Conservation (phyloP, 1,140 invertebrate genomes). For the Drosophila dunni region DNA sequence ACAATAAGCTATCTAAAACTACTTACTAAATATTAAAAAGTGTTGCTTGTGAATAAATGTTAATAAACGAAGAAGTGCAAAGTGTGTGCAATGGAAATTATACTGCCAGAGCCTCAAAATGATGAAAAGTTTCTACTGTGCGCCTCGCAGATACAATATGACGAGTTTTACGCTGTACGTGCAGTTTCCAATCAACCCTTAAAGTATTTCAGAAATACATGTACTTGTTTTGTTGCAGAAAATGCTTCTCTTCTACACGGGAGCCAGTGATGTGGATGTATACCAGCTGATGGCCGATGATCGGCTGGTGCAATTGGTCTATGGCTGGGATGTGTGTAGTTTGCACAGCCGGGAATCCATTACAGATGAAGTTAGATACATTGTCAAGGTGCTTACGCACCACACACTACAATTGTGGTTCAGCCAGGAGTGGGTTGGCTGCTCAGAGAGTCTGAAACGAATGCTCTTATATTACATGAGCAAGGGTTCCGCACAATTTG, state of each 20-base stretch:
- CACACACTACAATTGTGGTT: conserved; percentile 72
- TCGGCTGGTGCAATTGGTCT: conserved; percentile 60
- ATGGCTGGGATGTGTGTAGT: conserved; percentile 70
- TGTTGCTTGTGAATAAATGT: background rate
- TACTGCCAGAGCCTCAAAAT: conserved; percentile 49
- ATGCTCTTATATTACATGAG: conserved; percentile 56
- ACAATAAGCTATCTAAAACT: conserved; percentile 1
- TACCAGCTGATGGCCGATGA: conserved; percentile 73
- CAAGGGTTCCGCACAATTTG: conserved; percentile 38
- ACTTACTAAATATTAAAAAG: background rate
- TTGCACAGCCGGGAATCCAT: conserved; percentile 34
- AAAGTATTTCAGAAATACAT: background rate
- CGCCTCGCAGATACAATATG: conserved; percentile 57
- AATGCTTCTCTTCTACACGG: conserved; percentile 65
- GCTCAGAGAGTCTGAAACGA: conserved; percentile 46
- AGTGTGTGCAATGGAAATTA: conserved; percentile 51
- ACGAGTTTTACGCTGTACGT: conserved; percentile 63
- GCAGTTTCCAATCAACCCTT: background rate
- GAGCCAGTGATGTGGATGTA: conserved; percentile 65
- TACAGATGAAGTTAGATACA: conserved; percentile 44
- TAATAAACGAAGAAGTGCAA: too few species aligned
- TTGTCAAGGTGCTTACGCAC: conserved; percentile 60
- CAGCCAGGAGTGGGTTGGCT: conserved; percentile 70
- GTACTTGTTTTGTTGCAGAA: conserved; percentile 32
- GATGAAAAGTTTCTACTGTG: conserved; percentile 56